Conservation (phyloP, 2,113 vertebrate species). For the Aegotheles bennettii region DNA sequence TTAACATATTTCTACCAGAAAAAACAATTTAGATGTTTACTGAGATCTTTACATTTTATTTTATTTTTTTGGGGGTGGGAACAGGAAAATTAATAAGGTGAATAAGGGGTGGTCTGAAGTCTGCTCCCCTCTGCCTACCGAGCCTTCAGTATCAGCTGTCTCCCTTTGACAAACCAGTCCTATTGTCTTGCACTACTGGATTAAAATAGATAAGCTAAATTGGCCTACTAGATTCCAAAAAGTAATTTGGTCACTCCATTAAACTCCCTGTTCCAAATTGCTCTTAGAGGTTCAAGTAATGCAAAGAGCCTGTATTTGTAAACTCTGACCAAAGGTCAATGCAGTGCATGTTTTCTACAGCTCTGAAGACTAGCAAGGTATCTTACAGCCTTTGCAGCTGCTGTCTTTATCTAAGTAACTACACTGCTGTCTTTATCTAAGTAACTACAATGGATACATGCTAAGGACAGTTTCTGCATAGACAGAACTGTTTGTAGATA, state of each 20-base stretch:
- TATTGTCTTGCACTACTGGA: background rate
- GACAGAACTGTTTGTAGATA: background rate
- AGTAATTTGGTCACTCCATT: background rate
- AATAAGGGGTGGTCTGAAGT: background rate
- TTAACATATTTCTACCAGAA: background rate
- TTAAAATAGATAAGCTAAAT: background rate
- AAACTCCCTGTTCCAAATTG: background rate
- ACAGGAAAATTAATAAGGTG: background rate
- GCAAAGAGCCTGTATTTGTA: background rate
- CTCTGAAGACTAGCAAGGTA: accelerated
- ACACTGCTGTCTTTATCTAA: background rate
- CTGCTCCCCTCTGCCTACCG: background rate
- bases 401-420: background rate
- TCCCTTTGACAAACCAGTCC: background rate
- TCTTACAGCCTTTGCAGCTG: background rate
- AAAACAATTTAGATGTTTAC: background rate
- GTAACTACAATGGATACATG: background rate
- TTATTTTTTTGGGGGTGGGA: no score
- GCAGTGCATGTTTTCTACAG: background rate
- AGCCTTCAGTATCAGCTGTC: background rate
- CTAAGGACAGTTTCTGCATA: background rate
- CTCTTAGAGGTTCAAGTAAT: background rate
- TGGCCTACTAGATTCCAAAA: background rate
- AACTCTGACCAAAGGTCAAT: background rate
- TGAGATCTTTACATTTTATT: background rate